phyloP scores from a whole-genome alignment of 1,140 invertebrate genomes.

The Drosophila yakuba region DNA sequence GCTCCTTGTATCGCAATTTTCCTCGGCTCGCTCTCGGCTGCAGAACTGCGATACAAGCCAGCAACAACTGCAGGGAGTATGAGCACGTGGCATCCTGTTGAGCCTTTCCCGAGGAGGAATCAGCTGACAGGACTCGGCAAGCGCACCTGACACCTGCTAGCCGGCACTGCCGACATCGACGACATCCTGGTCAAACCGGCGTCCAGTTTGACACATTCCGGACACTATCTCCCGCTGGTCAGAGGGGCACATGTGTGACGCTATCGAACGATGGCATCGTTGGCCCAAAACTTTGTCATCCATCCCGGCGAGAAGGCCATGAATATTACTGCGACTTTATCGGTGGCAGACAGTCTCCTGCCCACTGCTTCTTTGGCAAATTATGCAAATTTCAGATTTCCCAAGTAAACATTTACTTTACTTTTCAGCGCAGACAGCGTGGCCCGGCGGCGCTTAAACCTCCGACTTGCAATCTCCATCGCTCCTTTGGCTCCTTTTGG shows the following conservation, averaged over 20 bases:
- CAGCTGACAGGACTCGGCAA: conserved; percentile 50
- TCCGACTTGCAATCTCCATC: conserved; percentile 22
- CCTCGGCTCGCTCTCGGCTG: conserved; percentile 63
- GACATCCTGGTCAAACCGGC: conserved; percentile 48
- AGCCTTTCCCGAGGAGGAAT: conserved; percentile 37
- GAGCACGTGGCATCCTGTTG: conserved; percentile 64
- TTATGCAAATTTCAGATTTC: conserved; percentile 83
- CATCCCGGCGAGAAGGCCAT: conserved; percentile 38
- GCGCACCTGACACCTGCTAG: conserved; percentile 59
- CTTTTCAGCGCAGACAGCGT: conserved; percentile 72
- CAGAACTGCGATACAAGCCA: conserved; percentile 73
- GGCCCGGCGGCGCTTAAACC: conserved; percentile 28
- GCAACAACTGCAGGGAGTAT: conserved; percentile 30
- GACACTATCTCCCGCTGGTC: conserved; percentile 58
- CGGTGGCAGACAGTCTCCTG: conserved; percentile 37
- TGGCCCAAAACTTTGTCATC: conserved; percentile 15
- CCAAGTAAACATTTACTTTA: conserved; percentile 84
- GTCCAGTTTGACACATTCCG: conserved; percentile 71
- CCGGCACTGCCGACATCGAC: conserved; percentile 7
- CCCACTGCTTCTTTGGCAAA: conserved; percentile 53
- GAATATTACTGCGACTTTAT: conserved; percentile 72
- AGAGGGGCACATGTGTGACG: conserved; percentile 64
- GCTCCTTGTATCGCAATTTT: conserved; percentile 72
- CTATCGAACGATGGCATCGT: conserved; percentile 32
- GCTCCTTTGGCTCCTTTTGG: background rate